Evolutionary conservation across 2,113 vertebrate genomes (phyloP), one percentile per base, ranked within the genome.

Genomic region (Cololabis saira): DNA sequence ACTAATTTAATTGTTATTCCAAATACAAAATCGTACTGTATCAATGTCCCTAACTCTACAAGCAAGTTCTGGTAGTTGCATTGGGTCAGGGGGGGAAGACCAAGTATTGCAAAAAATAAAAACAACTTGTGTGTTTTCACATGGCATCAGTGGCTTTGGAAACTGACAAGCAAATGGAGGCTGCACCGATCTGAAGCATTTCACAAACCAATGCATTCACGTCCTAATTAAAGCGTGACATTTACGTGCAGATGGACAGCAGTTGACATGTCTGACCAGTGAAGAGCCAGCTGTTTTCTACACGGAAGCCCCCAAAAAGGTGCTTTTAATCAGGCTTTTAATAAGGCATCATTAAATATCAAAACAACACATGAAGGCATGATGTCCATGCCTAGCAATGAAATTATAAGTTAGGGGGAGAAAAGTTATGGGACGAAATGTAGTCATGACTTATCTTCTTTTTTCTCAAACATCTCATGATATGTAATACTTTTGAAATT

Each of bases 111-210:
- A 13, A 17, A 49, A 53, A 67, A n/a, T n/a, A n/a, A n/a, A n/a
- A n/a, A n/a, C n/a, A 85, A 80, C 84, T 85, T 76, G 74, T 62
- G 82, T 78, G n/a, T n/a, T n/a, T 64, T 67, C 56, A 43, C 71
- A 44, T 69, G 74, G 64, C 71, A 74, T 58, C 71, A 41, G 57
- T 16, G 80, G 76, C 77, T 86, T 81, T 77, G 64, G 68, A 61
- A 65, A 77, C 42, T 63, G 68, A 81, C 74, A 78, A 81, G 89
- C 87, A 91, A 92, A 92, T 90, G 88, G 89, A 90, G 77, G 80
- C 71, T 71, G 84, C 67, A n/a, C n/a, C n/a, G n/a, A n/a, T n/a
- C n/a, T n/a, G n/a, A 7, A 22, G 6, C 6, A 18, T 50, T 42
- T 27, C 12, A 43, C 19, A 40, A 42, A 14, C 0, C 43, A n/a